Evolutionary conservation across 1,140 invertebrate genomes (phyloP).

Genomic region (Tetragonula clypearis): DNA sequence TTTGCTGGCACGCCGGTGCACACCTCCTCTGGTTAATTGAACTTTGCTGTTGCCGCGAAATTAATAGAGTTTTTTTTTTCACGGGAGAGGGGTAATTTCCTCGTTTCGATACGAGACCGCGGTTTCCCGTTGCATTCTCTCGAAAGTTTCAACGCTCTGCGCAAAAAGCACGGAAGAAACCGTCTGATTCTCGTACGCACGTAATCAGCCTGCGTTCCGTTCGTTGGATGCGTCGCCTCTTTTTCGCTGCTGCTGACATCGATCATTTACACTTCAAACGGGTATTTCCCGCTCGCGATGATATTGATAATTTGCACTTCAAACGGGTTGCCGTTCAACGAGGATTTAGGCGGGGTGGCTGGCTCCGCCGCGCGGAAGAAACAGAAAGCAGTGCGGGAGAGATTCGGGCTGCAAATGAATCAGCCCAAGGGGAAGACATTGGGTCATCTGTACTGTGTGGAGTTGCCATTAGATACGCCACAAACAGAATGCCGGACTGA

Average conservation of each 20-base stretch:
- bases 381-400: constrained; percentile 13
- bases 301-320: not conserved
- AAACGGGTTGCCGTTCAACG: constrained; percentile 9
- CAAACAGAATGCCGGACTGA: constrained; percentile 56
- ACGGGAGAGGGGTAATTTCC: not conserved
- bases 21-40: not conserved
- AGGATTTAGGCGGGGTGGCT: constrained; percentile 14
- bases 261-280: not conserved
- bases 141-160: too few relatives aligned
- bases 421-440: constrained; percentile 36
- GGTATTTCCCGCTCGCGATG: not conserved
- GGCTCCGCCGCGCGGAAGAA: constrained; percentile 30
- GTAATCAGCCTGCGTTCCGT: too few relatives aligned
- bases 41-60: not conserved
- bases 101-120: not conserved
- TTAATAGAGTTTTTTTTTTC: not conserved
- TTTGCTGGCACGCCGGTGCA: too few relatives aligned
- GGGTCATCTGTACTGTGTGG: constrained; percentile 60
- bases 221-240: not conserved
- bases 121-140: not conserved
- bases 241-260: not conserved
- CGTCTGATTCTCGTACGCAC: too few relatives aligned
- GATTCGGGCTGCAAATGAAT: constrained; percentile 53
- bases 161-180: too few relatives aligned
- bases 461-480: constrained; percentile 61